phyloP scores from a whole-genome alignment of 2,888 invertebrate species.

The Caenorhabditis sp. region DNA sequence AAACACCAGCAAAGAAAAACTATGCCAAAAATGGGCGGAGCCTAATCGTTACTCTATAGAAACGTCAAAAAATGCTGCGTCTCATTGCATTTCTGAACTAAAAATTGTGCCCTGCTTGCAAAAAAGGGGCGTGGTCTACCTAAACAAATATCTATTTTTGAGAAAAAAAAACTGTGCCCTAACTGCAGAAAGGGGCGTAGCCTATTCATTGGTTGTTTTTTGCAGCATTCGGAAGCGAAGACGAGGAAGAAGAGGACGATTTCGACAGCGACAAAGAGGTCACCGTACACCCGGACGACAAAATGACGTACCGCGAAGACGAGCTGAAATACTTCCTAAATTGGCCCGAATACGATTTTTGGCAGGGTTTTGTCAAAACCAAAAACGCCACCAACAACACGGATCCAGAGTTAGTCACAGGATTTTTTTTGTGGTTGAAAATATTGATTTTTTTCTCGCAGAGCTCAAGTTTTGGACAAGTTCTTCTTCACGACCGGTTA shows the following conservation, averaged over 20 bases:
- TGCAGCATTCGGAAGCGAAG: conserved; percentile 40
- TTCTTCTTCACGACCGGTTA: conserved; percentile 70
- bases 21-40: no score
- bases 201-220: no score
- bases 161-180: no score
- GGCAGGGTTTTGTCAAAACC: conserved; percentile 65
- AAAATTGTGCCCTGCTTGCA: no score
- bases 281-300: conserved; percentile 24
- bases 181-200: no score
- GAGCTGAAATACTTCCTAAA: conserved; percentile 63
- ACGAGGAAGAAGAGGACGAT: conserved; percentile 47
- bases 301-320: conserved; percentile 52
- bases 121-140: no score
- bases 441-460: conserved; percentile 9
- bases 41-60: no score
- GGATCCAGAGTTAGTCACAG: conserved; percentile 34
- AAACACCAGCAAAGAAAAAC: no score
- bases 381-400: conserved; percentile 56
- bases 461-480: conserved; percentile 55
- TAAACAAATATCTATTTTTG: no score
- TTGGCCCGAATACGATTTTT: conserved; percentile 69
- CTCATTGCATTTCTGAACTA: no score
- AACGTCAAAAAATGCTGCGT: no score
- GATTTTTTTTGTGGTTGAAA: no score
- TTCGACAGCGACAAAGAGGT: conserved; percentile 41